phyloP scores from a whole-genome alignment of 2,797 vertebrate species.

The Diceros bicornis region DNA sequence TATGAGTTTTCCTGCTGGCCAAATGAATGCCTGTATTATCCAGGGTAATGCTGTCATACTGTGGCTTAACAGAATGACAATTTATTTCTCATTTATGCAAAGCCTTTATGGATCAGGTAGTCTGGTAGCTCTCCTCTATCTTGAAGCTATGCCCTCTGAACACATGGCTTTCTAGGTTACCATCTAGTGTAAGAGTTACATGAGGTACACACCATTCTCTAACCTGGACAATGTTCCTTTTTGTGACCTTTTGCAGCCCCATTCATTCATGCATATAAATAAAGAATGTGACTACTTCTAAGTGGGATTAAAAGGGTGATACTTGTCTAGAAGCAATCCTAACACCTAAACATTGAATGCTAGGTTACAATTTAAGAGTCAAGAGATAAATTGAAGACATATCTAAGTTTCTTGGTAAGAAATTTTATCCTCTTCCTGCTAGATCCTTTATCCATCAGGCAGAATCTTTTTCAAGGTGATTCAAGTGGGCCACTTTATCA shows the following conservation, averaged over 20 bases:
- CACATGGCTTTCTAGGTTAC: background rate
- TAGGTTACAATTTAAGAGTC: conserved; percentile 18
- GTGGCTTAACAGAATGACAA: background rate
- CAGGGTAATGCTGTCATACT: background rate
- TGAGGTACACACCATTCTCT: background rate
- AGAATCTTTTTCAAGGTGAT: conserved; percentile 23
- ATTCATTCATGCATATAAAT: background rate
- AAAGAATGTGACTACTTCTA: background rate
- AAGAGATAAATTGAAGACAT: background rate
- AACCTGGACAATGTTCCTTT: background rate
- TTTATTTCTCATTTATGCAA: background rate
- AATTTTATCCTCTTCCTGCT: background rate
- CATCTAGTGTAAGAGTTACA: background rate
- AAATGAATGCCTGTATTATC: background rate
- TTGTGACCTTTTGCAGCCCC: background rate
- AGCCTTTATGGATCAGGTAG: background rate
- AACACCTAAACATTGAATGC: background rate
- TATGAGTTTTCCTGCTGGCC: background rate
- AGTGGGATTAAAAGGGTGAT: background rate
- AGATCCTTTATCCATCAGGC: background rate
- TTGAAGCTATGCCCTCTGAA: conserved; percentile 4
- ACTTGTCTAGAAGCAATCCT: background rate
- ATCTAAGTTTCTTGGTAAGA: background rate
- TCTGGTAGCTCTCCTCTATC: background rate
- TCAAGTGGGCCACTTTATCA: background rate